Base-by-base conservation (phyloP, 1,140 invertebrate species). In the Acromyrmex echinatior region DNA sequence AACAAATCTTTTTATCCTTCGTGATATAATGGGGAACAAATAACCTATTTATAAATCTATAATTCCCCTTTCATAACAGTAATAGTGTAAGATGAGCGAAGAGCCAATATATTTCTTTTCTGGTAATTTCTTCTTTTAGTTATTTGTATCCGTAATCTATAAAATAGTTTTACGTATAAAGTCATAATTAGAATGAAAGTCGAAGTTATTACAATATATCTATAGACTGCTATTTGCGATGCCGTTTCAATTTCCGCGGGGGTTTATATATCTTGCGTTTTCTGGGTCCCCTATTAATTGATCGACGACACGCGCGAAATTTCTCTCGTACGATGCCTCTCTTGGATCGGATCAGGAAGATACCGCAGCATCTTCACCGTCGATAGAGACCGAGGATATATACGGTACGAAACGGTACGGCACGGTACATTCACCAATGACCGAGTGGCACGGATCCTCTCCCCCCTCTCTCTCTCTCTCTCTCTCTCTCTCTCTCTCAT, bases 381-480 rank as follows among this genome's bases (percentile, higher is more conserved):
- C 87, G 91, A 88, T 87, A 25, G 63, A 87, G 91, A 88, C 87
- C 89, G 90, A 90, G 90, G 91, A 87, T 91, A 90, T 92, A 93
- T 87, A 88, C 91, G 93, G 93, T 94, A 94, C 94, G 94, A 92
- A 87, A 94, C 91, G 94, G 93, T 93, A 93, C 93, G 87, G 91
- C 89, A 91, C 92, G 92, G 94, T 94, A 95, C 94, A 94, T 95
- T 95, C 94, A 95, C 94, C 94, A 95, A 95, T 95, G 94, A 95
- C 94, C 94, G 94, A 95, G 94, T 95, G 94, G 94, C 94, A 95
- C 94, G 94, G 93, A 95, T 95, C 94, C 92, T 95, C 93, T 91
- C 92, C 82, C 92, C 92, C 87, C 88, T 74, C 77, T 68, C 88
- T 74, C 77, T 68, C 88, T 74, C 77, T 70, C 78, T 70, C 88